These are phyloP conservation scores for Echiichthys vipera DNA, from an alignment of 2,797 vertebrate genomes.

Conservation along the genomic window DNA sequence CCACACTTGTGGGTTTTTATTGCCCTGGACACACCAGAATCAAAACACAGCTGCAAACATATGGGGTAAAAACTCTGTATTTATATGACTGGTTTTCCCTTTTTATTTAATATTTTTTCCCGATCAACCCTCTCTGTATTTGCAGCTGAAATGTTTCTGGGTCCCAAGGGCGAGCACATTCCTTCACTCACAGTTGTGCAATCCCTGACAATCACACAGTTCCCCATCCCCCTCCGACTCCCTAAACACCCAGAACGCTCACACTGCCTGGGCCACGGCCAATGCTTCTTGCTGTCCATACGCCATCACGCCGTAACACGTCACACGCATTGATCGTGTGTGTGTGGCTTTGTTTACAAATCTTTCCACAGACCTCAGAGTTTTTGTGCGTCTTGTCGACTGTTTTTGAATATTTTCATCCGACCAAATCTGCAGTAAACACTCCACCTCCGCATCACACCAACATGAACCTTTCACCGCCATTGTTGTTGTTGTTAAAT, in stretches of 20 bases:
- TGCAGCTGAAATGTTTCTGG: slow-evolving; percentile 80
- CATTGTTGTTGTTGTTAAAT: no score
- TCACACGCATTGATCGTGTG: no score
- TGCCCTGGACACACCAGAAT: background rate
- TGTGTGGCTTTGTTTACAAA: no score
- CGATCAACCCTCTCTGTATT: slow-evolving; percentile 61
- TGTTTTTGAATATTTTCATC: no score
- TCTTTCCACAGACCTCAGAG: no score
- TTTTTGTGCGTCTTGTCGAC: no score
- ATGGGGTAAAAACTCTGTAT: slow-evolving; percentile 10
- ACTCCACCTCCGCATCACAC: no score
- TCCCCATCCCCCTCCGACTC: slow-evolving; percentile 66
- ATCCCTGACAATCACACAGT: slow-evolving; percentile 78
- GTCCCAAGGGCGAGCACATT: slow-evolving; percentile 80
- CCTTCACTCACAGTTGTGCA: slow-evolving; percentile 82
- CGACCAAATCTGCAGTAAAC: no score
- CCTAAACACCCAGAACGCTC: slow-evolving; percentile 61
- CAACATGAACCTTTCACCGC: no score
- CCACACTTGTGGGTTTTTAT: slow-evolving; percentile 13
- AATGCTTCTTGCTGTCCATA: no score
- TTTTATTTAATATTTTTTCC: slow-evolving; percentile 50
- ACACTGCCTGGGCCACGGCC: no score
- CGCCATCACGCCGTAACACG: no score
- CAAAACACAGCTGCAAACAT: slow-evolving; percentile 48
- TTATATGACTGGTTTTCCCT: slow-evolving; percentile 41